A percentile compares a stretch with the other conserved stretches of the same genome.
phyloP scores from a whole-genome alignment of 2,113 vertebrate species.

The Heterotilapia buettikoferi region DNA sequence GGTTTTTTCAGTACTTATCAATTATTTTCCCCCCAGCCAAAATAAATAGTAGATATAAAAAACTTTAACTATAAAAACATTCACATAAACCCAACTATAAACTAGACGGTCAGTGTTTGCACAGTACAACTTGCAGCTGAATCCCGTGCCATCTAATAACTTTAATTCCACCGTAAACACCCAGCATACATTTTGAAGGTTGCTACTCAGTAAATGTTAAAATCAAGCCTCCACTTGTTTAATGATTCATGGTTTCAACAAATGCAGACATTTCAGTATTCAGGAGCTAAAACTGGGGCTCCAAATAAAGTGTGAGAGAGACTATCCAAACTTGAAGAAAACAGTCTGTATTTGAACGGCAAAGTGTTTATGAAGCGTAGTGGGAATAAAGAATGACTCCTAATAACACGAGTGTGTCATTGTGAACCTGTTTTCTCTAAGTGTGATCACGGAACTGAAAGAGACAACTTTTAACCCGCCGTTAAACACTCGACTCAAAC shows the following conservation, averaged over 20 bases:
- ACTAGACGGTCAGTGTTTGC: not conserved
- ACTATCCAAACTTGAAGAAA: no score
- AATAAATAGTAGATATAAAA: not conserved
- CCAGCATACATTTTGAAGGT: rapidly evolving
- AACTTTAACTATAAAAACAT: rapidly evolving
- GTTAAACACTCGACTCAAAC: not conserved
- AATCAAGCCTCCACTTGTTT: not conserved
- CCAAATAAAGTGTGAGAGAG: no score
- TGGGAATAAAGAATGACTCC: not conserved
- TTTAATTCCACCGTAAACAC: not conserved
- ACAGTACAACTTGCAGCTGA: not conserved
- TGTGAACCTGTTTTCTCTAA: not conserved
- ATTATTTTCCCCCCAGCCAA: not conserved
- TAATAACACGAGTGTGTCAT: not conserved
- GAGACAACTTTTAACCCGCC: not conserved
- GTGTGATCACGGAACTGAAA: not conserved
- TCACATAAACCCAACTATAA: not conserved
- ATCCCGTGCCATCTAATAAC: rapidly evolving
- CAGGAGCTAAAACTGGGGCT: rapidly evolving
- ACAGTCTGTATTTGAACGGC: no score
- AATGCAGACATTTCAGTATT: not conserved
- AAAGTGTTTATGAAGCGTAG: not conserved
- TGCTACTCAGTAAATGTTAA: not conserved
- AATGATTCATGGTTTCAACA: not conserved
- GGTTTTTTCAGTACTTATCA: rapidly evolving